phyloP scores from a whole-genome alignment of 2,797 vertebrate species.

The Spinus olivaceus region DNA sequence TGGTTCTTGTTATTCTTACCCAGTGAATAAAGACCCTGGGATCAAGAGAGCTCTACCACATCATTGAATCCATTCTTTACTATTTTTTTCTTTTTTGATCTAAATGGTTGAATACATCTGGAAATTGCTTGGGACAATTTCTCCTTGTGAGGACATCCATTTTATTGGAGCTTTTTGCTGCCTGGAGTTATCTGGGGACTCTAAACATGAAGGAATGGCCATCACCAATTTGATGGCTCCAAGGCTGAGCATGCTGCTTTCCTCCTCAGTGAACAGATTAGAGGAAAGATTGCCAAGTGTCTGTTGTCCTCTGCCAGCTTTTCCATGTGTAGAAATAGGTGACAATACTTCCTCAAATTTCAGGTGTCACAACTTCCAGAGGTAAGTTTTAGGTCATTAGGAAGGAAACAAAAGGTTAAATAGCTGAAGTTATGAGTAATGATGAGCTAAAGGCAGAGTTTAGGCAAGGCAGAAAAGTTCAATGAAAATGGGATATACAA shows the following conservation, averaged over 20 bases:
- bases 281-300: neutral
- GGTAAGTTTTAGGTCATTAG: neutral
- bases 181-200: neutral
- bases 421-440: neutral
- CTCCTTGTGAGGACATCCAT: neutral
- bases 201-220: neutral
- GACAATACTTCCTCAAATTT: neutral
- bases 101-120: neutral
- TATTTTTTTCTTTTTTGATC: neutral
- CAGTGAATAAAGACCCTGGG: neutral
- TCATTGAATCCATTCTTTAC: neutral
- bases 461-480: neutral
- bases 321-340: neutral
- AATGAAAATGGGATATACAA: neutral
- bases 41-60: neutral
- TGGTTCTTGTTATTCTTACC: neutral
- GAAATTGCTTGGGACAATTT: neutral
- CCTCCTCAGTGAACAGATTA: neutral
- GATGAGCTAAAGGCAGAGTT: neutral
- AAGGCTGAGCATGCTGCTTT: neutral
- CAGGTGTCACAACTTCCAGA: neutral
- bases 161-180: neutral
- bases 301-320: neutral
- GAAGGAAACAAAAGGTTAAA: neutral
- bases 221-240: neutral